These are phyloP conservation scores for Brachyopa scutellaris DNA, from an alignment of 2,888 invertebrate genomes.

Conservation along the genomic window DNA sequence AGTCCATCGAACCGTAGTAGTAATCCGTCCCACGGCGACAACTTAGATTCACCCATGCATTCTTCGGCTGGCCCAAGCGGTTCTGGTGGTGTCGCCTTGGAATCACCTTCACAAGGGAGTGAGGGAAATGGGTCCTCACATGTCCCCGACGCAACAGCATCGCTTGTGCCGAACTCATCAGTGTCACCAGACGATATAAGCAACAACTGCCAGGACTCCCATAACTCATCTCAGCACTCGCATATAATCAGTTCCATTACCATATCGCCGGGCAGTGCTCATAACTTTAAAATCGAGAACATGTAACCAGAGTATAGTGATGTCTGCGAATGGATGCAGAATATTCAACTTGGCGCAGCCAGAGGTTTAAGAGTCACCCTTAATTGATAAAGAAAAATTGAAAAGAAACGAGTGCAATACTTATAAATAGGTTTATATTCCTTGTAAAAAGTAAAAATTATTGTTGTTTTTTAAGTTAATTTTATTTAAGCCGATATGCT, in stretches of 20 bases:
- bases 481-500: conserved; percentile 10
- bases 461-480: conserved; percentile 7
- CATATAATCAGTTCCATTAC: conserved; percentile 80
- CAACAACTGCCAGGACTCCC: conserved; percentile 67
- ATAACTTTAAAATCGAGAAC: conserved; percentile 81
- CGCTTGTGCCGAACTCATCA: conserved; percentile 69
- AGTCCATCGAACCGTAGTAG: conserved; percentile 78
- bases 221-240: conserved; percentile 74
- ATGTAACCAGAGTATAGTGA: conserved; percentile 76
- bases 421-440: conserved; percentile 25
- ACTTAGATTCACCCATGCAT: conserved; percentile 71
- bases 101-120: conserved; percentile 72
- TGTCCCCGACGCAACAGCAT: conserved; percentile 67
- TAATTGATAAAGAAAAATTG: conserved; percentile 12
- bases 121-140: conserved; percentile 71
- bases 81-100: conserved; percentile 56
- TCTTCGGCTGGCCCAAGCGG: conserved; percentile 72
- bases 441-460: conserved; percentile 12
- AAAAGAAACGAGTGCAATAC: conserved; percentile 51
- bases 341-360: conserved; percentile 15
- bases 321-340: conserved; percentile 26
- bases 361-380: conserved; percentile 19
- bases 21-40: conserved; percentile 75
- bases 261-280: conserved; percentile 79
- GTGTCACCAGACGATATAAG: conserved; percentile 69